Base-by-base conservation (phyloP, 1,140 invertebrate species). In the Trichonephila clavipes region DNA sequence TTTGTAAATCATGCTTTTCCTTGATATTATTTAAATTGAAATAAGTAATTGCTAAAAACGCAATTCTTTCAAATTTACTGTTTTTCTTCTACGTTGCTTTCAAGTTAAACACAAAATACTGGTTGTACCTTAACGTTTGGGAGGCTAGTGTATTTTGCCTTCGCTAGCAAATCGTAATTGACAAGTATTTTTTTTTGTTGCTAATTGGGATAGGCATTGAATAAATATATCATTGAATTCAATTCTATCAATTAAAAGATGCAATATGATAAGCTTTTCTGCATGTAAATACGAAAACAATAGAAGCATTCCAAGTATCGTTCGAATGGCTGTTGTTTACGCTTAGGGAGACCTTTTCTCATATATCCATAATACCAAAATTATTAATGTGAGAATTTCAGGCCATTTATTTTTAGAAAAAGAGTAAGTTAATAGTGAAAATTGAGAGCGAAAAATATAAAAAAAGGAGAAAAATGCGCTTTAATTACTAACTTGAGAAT, bases 401-500 rank as follows among this genome's bases (percentile, higher is more conserved):
- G 34, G 72, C 72, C 28, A 77, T 77, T 77, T 34, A 77, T 77
- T 77, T 77, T 18, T 77, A 28, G 69, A 77, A 77, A 77, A 77
- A 77, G 72, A 77, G 16, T 77, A 77, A 77, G 72, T 40, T 77
- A 77, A 77, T 77, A 34, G 18, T 28, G 4, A 28, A 77, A 77
- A 77, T 77, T 77, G 72, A 28, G 24, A 77, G 72, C 14, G 72
- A 77, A 77, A 77, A 28, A 77, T 77, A 77, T 18, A 77, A 77
- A 77, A 77, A 77, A 28, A 34, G 28, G 24, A 64, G 72, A 77
- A 77, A 77, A 77, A 77, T 77, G 72, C 4, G n/a, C 44, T 87
- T 87, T 87, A 87, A 87, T 87, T 87, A 87, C 85, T 61, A 62
- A 40, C 18, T 62, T 62, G 51, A 34, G 85, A 87, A 87, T 61